Evolutionary conservation across 2,888 invertebrate genomes (phyloP), one percentile per base, ranked within the genome.

Genomic region (Anoncus sp.): DNA sequence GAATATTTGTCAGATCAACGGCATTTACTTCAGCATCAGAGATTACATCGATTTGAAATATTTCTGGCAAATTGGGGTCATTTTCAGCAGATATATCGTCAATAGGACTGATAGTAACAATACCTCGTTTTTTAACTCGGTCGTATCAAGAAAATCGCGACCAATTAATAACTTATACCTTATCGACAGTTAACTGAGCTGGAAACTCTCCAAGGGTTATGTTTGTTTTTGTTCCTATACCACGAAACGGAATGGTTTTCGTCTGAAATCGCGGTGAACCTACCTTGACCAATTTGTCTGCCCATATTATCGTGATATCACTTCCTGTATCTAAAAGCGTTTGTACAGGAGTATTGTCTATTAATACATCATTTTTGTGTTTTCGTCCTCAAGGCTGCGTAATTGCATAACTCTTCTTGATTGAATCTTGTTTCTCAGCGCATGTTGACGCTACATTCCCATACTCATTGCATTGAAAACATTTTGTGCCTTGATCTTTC

Each of bases 321-420:
- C 76, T 76, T n/a, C 65, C 66, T 4, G 35, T 72, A 27, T 72
- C 71, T 4, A 70, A 14, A 1, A 75, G 27, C 1, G 63, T 62
- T 22, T n/a, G 20, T 1, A 57, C 18, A 31, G 16, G 43, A 38
- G 62, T 53, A 40, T 18, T 63, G 55, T 76, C 18, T 14, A 76
- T 76, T 18, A 35, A 27, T 18, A 77, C 66, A 7, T 66, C 73
- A 20, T 66, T 72, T 18, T 31, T 10, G 10, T 65, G 38, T 14
- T 65, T 20, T 1, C 16, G 4, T 2, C 1, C 1, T 12, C 16
- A 1, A 14, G 43, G 2, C n/a, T 43, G 43, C 18, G 35, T 43
- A 24, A 59, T n/a, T 14, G 38, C 59, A 35, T 59, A 66, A 1
- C 16, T 74, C n/a, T n/a, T n/a, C n/a, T n/a, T n/a, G n/a, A n/a